phyloP scores from a whole-genome alignment of 2,888 invertebrate genomes.

The Melipona bicolor region DNA sequence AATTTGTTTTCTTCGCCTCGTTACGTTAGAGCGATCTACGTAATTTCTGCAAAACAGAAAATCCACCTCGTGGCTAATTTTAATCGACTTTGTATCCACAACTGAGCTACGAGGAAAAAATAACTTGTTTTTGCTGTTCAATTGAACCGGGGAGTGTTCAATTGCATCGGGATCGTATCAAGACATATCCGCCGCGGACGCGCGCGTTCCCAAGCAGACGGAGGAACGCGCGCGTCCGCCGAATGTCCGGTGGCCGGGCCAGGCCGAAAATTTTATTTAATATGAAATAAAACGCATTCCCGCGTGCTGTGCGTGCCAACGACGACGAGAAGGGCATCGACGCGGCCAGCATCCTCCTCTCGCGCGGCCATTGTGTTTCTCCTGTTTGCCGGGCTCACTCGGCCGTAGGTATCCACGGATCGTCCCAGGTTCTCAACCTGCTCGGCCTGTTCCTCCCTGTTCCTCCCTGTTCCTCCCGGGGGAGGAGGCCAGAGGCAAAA shows the following conservation, averaged over 20 bases:
- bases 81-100: neutral
- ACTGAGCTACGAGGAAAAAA: neutral
- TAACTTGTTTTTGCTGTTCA: neutral
- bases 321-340: slow-evolving; percentile 69
- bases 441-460: neutral
- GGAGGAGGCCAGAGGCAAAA: neutral
- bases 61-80: neutral
- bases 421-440: slow-evolving; percentile 71
- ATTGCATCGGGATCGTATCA: slow-evolving; percentile 27
- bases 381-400: slow-evolving; percentile 65
- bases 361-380: slow-evolving; percentile 74
- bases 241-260: slow-evolving; percentile 19
- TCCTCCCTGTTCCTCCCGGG: slow-evolving; percentile 10
- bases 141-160: neutral
- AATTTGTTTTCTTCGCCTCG: neutral
- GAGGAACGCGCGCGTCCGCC: slow-evolving; percentile 9
- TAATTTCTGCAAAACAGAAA: neutral
- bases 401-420: slow-evolving; percentile 70
- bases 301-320: slow-evolving; percentile 79
- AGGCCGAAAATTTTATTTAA: slow-evolving; percentile 81
- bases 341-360: slow-evolving; percentile 62
- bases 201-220: slow-evolving; percentile 8
- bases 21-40: too few species aligned
- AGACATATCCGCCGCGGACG: slow-evolving; percentile 28
- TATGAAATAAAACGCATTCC: slow-evolving; percentile 79